Percentiles rank a stretch among this genome's conserved stretches.
Evolutionary conservation across 2,888 invertebrate species (phyloP).

Genomic region (Frankliniella intonsa): DNA sequence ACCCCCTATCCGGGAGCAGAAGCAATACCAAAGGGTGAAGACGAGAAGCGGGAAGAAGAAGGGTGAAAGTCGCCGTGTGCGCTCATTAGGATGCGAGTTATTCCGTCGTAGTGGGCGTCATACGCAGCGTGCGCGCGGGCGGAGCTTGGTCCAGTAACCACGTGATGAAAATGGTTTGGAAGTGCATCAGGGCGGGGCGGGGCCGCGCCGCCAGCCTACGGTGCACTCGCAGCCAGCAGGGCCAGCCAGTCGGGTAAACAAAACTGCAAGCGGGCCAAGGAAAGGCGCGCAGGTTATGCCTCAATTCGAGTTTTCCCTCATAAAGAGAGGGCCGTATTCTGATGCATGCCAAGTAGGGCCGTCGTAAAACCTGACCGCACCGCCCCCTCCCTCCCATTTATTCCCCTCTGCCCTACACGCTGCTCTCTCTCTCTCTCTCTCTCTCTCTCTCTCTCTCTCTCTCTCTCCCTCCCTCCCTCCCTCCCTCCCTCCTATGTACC

Average conservation of each 20-base stretch:
- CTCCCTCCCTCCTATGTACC: neutral
- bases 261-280: neutral
- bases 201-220: too few relatives aligned
- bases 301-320: slow-evolving; percentile 20
- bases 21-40: too few relatives aligned
- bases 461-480: neutral
- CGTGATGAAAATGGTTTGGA: too few relatives aligned
- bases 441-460: neutral
- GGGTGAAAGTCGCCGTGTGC: too few relatives aligned
- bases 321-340: slow-evolving; percentile 6
- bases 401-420: neutral
- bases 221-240: neutral
- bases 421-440: neutral
- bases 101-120: too few relatives aligned
- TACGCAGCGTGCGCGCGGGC: too few relatives aligned
- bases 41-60: too few relatives aligned
- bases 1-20: too few relatives aligned
- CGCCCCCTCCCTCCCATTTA: too few relatives aligned
- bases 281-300: neutral
- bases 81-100: too few relatives aligned
- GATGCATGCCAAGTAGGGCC: slow-evolving; percentile 23
- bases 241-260: neutral
- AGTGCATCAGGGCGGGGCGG: too few relatives aligned
- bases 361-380: neutral
- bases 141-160: too few relatives aligned